Percentiles rank a stretch among this genome's conserved stretches.
phyloP scores from a whole-genome alignment of 2,113 vertebrate species.

The Quiscalus mexicanus region DNA sequence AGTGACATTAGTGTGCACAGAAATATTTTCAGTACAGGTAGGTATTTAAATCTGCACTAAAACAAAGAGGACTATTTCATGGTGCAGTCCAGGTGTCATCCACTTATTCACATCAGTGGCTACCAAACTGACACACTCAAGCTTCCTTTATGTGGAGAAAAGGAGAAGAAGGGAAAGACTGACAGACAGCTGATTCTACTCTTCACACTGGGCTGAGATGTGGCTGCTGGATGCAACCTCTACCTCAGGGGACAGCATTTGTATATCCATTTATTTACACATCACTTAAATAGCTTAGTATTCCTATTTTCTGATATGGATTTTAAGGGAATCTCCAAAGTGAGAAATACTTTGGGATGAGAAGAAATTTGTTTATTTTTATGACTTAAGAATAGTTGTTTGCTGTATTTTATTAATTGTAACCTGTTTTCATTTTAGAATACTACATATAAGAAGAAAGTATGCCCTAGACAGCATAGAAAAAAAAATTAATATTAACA shows the following conservation, averaged over 20 bases:
- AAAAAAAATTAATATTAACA: not conserved
- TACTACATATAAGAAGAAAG: not conserved
- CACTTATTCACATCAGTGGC: not conserved
- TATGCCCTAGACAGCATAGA: not conserved
- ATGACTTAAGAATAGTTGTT: not conserved
- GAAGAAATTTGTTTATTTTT: not conserved
- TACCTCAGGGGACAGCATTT: not conserved
- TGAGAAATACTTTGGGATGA: not conserved
- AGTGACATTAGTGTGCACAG: not conserved
- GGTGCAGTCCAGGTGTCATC: not conserved
- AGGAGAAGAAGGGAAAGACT: not conserved
- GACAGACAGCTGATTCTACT: not conserved
- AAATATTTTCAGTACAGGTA: not conserved
- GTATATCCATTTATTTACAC: not conserved
- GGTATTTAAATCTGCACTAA: not conserved
- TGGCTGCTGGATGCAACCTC: not conserved
- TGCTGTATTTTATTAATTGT: not conserved
- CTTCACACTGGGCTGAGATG: rapidly evolving
- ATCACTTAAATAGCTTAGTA: not conserved
- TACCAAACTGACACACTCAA: not conserved
- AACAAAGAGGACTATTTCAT: not conserved
- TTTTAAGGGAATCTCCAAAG: not conserved
- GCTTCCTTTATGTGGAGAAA: not conserved
- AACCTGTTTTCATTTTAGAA: not conserved
- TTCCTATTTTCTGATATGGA: not conserved